A percentile compares a stretch with the other conserved stretches of the same genome.
These are phyloP conservation scores for Lasioglossum leucozonium DNA, from an alignment of 2,888 invertebrate genomes.

Conservation along the genomic window DNA sequence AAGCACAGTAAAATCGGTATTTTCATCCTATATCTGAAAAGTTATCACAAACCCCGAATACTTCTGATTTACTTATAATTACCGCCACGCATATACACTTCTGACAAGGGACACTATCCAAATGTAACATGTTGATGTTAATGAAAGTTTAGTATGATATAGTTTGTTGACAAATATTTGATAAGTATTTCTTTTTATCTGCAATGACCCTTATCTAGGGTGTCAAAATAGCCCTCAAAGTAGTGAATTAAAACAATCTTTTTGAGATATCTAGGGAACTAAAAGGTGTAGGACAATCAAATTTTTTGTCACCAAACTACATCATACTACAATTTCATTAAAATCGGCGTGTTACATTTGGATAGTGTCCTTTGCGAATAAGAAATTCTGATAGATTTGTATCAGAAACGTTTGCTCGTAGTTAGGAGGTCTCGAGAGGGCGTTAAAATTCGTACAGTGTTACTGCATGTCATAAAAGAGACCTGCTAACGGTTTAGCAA, in stretches of 20 bases:
- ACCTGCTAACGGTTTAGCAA: slow-evolving; percentile 15
- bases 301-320: background rate
- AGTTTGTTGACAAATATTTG: too few species aligned
- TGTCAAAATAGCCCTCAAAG: too few species aligned
- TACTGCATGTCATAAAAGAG: slow-evolving; percentile 2
- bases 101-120: background rate
- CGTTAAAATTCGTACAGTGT: background rate
- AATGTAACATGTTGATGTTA: background rate
- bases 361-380: background rate
- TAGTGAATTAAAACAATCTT: background rate
- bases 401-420: background rate
- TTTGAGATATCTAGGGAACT: background rate
- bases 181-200: too few species aligned
- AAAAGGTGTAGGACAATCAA: background rate
- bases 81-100: background rate
- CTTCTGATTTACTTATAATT: background rate
- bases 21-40: slow-evolving; percentile 26
- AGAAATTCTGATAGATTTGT: background rate
- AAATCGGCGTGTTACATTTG: background rate
- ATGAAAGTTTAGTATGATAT: background rate
- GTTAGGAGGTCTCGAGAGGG: background rate
- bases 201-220: too few species aligned
- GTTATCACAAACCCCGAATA: slow-evolving; percentile 53
- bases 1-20: slow-evolving; percentile 7
- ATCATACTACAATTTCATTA: background rate